Evolutionary conservation across 1,140 invertebrate species (phyloP), one percentile per base, ranked within the genome.

Genomic region (Grapholita molesta): DNA sequence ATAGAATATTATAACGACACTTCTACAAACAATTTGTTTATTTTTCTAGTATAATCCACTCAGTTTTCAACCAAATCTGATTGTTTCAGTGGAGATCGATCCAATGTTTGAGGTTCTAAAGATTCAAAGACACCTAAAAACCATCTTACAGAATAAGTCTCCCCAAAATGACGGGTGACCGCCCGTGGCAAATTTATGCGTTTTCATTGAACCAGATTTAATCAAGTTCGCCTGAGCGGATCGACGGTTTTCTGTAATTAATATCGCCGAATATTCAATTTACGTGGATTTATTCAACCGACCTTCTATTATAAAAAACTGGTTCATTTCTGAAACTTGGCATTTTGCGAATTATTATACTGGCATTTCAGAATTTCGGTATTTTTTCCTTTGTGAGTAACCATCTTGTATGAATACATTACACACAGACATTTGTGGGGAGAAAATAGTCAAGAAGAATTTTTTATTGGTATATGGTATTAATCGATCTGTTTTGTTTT

Each of bases 211-310:
- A 61, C 55, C 55, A 61, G 55, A 61, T 61, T 61, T 61, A 61
- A 61, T 61, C 55, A 61, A 61, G 55, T 61, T 30, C 55, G 12
- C n/a, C 24, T 23, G 55, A 61, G 24, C 55, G 25, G 25, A 61
- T 61, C 55, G 55, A 61, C 55, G 25, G 55, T 61, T 61, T 61
- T 61, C 55, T n/a, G 55, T 61, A 61, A 32, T 61, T 61, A 61
- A 61, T 61, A 48, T 61, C 24, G 18, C n/a, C n/a, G n/a, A 61
- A 61, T 61, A 61, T 61, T 61, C 55, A 61, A 61, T 61, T 57
- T 61, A 28, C 55, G 24, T 28, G 55, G 28, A 28, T 61, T 61
- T 61, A 61, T 61, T 61, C 55, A 12, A 1, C n/a, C 55, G 55
- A 61, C 55, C 55, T 61, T 61, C 55, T 61, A 61, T 61, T 61